These are phyloP conservation scores for Sussaba pulchella DNA, from an alignment of 2,888 invertebrate species.

Conservation along the genomic window DNA sequence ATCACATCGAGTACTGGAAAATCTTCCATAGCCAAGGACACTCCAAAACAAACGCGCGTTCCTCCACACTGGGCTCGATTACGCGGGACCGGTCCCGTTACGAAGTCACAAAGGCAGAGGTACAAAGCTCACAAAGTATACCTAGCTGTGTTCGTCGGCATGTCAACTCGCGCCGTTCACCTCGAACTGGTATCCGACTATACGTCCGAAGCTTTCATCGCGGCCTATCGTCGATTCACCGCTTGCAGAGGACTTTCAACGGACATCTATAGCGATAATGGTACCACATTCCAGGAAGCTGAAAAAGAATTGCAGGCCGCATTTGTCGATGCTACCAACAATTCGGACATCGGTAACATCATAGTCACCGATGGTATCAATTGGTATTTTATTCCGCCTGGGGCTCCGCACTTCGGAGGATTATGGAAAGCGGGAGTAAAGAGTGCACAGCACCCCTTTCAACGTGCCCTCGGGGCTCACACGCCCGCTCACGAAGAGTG, in stretches of 20 bases:
- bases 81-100: conserved; percentile 38
- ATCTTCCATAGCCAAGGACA: conserved; percentile 42
- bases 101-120: neutral
- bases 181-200: conserved; percentile 41
- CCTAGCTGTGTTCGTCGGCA: conserved; percentile 15
- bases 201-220: conserved; percentile 58
- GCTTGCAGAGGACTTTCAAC: conserved; percentile 66
- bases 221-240: conserved; percentile 64
- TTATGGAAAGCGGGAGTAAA: neutral
- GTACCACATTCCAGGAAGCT: conserved; percentile 71
- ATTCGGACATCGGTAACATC: conserved; percentile 30
- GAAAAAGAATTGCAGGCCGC: conserved; percentile 42
- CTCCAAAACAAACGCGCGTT: conserved; percentile 29
- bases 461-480: neutral
- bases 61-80: conserved; percentile 35
- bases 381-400: conserved; percentile 66
- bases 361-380: conserved; percentile 33
- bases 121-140: conserved; percentile 4
- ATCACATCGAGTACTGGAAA: conserved; percentile 29
- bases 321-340: neutral
- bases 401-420: conserved; percentile 63
- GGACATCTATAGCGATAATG: conserved; percentile 70
- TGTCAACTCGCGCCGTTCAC: conserved; percentile 16
- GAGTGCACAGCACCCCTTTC: neutral
- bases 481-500: neutral